These are phyloP conservation scores for Mylabris phalerata DNA, from an alignment of 1,140 invertebrate species.

Conservation along the genomic window DNA sequence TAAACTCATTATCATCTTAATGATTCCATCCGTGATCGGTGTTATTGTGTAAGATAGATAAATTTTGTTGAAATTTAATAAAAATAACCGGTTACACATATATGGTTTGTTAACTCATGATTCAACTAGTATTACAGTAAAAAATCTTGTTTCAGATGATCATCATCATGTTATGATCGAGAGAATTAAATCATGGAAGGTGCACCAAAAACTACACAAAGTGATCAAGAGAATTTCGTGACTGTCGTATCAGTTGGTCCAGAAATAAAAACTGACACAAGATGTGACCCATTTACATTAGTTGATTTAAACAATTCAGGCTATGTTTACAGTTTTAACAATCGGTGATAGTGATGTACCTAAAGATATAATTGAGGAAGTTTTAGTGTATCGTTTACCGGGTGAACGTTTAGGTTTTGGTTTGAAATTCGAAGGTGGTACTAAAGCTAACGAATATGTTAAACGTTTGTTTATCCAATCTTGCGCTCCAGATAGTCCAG, in stretches of 20 bases:
- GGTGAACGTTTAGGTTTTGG: slow-evolving; percentile 87
- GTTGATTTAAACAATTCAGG: slow-evolving; percentile 34
- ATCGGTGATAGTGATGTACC: slow-evolving; percentile 33
- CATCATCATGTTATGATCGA: slow-evolving; percentile 1
- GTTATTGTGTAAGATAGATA: too few species aligned
- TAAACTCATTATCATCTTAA: too few species aligned
- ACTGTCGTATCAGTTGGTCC: slow-evolving; percentile 62
- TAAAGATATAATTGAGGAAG: slow-evolving; percentile 54
- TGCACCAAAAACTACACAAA: slow-evolving; percentile 19
- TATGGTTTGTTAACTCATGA: slow-evolving; percentile 6
- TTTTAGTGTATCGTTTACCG: slow-evolving; percentile 73
- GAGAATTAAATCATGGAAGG: background rate
- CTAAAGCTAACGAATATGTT: slow-evolving; percentile 62
- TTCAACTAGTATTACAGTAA: slow-evolving; percentile 2
- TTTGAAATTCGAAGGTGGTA: slow-evolving; percentile 85
- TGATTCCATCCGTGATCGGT: too few species aligned
- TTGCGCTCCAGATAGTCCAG: slow-evolving; percentile 81
- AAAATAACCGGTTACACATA: slow-evolving; percentile 10
- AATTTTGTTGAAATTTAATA: background rate
- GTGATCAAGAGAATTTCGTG: slow-evolving; percentile 50
- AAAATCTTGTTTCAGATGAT: background rate
- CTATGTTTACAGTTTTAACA: slow-evolving; percentile 38
- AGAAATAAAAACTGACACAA: slow-evolving; percentile 38
- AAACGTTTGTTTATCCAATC: slow-evolving; percentile 79
- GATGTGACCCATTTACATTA: slow-evolving; percentile 34